Evolutionary conservation across 2,113 vertebrate genomes (phyloP).

Genomic region (Gasterosteus nipponicus): DNA sequence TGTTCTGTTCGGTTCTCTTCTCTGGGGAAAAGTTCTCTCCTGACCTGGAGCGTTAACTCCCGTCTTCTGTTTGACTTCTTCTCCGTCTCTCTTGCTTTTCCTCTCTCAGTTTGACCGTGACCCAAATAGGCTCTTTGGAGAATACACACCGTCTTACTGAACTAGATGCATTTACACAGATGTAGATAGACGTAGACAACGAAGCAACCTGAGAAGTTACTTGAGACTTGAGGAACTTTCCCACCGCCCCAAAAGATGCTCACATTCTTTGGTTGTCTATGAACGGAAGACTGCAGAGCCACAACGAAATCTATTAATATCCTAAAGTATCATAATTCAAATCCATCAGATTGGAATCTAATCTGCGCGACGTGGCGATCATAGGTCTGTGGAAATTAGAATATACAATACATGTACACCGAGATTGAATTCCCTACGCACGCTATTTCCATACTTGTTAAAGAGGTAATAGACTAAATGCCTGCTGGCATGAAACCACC

Average conservation of each 20-base stretch:
- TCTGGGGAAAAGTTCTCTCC: constrained; percentile 37
- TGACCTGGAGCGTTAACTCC: constrained; percentile 1
- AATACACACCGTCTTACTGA: constrained; percentile 73
- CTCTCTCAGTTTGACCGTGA: constrained; percentile 73
- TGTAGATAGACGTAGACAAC: constrained; percentile 33
- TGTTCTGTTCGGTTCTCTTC: constrained; percentile 26
- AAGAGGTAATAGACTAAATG: neutral
- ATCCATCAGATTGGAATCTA: neutral
- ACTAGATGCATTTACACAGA: constrained; percentile 73
- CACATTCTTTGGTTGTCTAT: neutral
- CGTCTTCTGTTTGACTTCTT: constrained; percentile 22
- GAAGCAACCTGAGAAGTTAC: neutral
- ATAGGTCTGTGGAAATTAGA: neutral
- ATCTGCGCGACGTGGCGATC: neutral
- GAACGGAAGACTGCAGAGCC: neutral
- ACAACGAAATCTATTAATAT: neutral
- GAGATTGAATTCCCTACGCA: neutral
- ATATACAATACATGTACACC: neutral
- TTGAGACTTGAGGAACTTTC: too few relatives aligned
- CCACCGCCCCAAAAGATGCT: neutral
- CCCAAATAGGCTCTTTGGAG: constrained; percentile 74
- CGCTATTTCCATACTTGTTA: neutral
- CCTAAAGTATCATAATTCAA: neutral
- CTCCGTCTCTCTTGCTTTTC: neutral
- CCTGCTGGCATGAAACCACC: neutral